These are phyloP conservation scores for Drosophila lacertosa DNA, from an alignment of 1,140 invertebrate genomes.

Conservation along the genomic window DNA sequence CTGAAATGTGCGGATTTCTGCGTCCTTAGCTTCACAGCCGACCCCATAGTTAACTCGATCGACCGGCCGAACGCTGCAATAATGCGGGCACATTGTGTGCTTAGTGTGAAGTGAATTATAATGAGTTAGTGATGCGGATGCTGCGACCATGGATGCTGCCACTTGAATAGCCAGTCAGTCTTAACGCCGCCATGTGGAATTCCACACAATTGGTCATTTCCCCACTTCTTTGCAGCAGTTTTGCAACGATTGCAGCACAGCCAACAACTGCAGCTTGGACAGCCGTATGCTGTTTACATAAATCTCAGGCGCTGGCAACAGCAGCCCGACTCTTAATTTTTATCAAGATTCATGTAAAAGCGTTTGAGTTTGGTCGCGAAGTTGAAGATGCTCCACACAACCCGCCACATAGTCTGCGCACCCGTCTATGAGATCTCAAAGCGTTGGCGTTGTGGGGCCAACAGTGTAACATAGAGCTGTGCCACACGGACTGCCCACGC, in stretches of 20 bases:
- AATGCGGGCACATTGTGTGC: constrained; percentile 46
- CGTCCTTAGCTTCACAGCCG: constrained; percentile 13
- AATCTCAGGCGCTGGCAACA: constrained; percentile 30
- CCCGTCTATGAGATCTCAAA: constrained; percentile 18
- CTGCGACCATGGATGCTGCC: constrained; percentile 7
- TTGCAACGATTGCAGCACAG: constrained; percentile 26
- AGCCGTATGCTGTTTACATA: constrained; percentile 41
- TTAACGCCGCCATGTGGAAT: constrained; percentile 50
- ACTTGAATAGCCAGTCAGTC: constrained; percentile 14
- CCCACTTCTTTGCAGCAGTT: constrained; percentile 10
- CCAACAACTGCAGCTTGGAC: constrained; percentile 15
- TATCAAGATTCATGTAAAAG: constrained; percentile 41
- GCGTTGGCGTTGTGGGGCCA: constrained; percentile 14
- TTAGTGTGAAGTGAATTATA: constrained; percentile 52
- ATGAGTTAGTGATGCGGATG: constrained; percentile 34
- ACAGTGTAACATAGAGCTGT: constrained; percentile 12
- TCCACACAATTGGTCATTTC: constrained; percentile 53
- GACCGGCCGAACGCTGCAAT: constrained; percentile 23
- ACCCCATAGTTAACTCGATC: constrained; percentile 16
- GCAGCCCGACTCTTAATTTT: constrained; percentile 31
- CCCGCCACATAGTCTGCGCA: constrained; percentile 2
- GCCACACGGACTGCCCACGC: constrained; percentile 45
- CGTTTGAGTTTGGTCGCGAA: constrained; percentile 22
- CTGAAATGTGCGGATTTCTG: constrained; percentile 38
- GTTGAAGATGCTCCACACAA: constrained; percentile 16